A percentile compares a stretch with the other conserved stretches of the same genome.
These are phyloP conservation scores for Phymastichus coffea DNA, from an alignment of 1,140 invertebrate genomes.

Conservation along the genomic window DNA sequence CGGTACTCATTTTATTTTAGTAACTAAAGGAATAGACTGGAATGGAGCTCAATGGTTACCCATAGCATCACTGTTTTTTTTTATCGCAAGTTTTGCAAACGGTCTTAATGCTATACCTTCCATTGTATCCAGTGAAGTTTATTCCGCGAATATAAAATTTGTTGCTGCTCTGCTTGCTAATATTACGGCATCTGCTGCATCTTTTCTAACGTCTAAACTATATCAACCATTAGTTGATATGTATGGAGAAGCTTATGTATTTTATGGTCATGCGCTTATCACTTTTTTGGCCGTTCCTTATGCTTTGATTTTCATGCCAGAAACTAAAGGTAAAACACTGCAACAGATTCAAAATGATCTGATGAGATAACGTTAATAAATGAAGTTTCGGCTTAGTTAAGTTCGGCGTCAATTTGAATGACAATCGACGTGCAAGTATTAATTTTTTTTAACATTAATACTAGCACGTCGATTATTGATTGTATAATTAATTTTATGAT, in stretches of 20 bases:
- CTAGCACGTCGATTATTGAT: background rate
- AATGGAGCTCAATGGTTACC: slow-evolving; percentile 31
- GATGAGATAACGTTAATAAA: background rate
- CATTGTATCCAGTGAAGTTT: slow-evolving; percentile 71
- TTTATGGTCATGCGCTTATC: slow-evolving; percentile 18
- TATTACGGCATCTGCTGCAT: slow-evolving; percentile 67
- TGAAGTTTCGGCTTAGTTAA: too few relatives aligned
- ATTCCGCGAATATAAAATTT: slow-evolving; percentile 66
- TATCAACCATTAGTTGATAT: slow-evolving; percentile 64
- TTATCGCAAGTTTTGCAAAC: slow-evolving; percentile 39
- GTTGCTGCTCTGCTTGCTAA: slow-evolving; percentile 68
- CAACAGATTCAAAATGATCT: slow-evolving; percentile 40
- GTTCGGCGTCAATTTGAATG: too few relatives aligned
- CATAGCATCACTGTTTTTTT: slow-evolving; percentile 25
- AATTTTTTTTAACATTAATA: background rate
- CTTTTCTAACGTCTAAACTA: slow-evolving; percentile 72
- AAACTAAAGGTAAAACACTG: slow-evolving; percentile 80
- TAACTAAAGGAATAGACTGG: slow-evolving; percentile 53
- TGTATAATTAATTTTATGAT: too few relatives aligned
- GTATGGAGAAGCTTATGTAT: slow-evolving; percentile 48
- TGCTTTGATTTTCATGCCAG: slow-evolving; percentile 66
- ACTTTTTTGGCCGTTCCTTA: slow-evolving; percentile 66
- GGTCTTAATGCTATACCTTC: slow-evolving; percentile 71
- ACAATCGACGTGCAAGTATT: too few relatives aligned
- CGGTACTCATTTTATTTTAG: slow-evolving; percentile 64